phyloP scores from a whole-genome alignment of 2,888 invertebrate species.

The Troglohyphantes excavatus region DNA sequence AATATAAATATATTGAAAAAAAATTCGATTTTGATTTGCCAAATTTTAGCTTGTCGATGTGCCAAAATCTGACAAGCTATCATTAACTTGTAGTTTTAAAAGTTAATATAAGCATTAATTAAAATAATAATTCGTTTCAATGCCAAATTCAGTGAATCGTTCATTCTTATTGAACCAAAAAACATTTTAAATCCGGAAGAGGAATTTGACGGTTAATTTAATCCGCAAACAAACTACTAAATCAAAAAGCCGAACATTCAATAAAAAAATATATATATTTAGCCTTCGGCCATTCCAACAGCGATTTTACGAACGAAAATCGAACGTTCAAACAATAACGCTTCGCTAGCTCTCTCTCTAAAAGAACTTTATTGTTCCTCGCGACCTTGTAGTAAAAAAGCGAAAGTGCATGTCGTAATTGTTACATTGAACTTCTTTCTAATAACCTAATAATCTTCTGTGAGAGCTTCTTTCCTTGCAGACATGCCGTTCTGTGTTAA shows the following conservation, averaged over 20 bases:
- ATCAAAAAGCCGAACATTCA: background rate
- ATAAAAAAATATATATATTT: background rate
- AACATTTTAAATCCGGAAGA: background rate
- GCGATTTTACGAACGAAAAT: background rate
- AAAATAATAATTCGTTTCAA: too few species aligned
- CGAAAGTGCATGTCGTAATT: constrained; percentile 68
- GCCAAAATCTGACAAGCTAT: too few species aligned
- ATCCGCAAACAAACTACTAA: background rate
- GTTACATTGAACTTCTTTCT: constrained; percentile 73
- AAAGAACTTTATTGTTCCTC: constrained; percentile 40
- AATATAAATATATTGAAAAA: too few species aligned
- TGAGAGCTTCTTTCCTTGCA: constrained; percentile 19
- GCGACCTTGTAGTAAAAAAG: constrained; percentile 66
- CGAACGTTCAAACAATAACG: background rate
- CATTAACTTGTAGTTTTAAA: too few species aligned
- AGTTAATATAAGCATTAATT: too few species aligned
- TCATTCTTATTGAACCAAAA: too few species aligned
- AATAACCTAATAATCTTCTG: constrained; percentile 69
- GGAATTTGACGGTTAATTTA: background rate
- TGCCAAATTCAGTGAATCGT: too few species aligned
- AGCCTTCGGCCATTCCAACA: background rate
- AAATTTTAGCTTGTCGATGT: too few species aligned
- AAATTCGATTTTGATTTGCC: too few species aligned
- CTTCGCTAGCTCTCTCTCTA: constrained; percentile 18
- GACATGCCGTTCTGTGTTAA: constrained; percentile 56